Evolutionary conservation across 2,888 invertebrate genomes (phyloP).

Genomic region (Noctua janthe): DNA sequence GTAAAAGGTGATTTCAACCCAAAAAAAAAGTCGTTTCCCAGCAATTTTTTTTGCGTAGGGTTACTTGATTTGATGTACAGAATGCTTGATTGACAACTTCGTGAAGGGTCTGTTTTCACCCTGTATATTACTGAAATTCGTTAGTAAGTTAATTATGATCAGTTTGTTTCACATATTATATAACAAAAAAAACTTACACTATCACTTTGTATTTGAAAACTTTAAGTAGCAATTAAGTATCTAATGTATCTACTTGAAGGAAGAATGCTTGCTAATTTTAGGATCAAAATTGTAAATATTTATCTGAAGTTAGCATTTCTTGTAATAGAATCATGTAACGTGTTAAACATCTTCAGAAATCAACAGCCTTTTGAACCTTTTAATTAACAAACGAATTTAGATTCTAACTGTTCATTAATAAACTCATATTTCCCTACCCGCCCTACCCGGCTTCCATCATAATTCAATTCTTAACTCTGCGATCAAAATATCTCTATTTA

Average conservation of each 20-base stretch:
- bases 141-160: neutral
- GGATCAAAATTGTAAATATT: too few species aligned
- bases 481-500: constrained; percentile 54
- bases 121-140: neutral
- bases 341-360: constrained; percentile 1
- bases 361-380: neutral
- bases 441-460: neutral
- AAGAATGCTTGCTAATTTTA: too few species aligned
- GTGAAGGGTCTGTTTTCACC: too few species aligned
- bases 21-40: too few species aligned
- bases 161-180: neutral
- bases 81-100: too few species aligned
- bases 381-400: neutral
- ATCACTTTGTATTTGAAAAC: too few species aligned
- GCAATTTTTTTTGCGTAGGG: too few species aligned
- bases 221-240: too few species aligned
- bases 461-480: constrained; percentile 36
- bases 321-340: neutral
- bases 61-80: too few species aligned
- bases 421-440: constrained; percentile 17
- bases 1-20: too few species aligned
- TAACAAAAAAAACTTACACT: too few species aligned
- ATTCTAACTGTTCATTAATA: constrained; percentile 15
- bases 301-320: neutral
- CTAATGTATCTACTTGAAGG: too few species aligned